Percentiles rank a stretch among this genome's conserved stretches.
Evolutionary conservation across 2,113 vertebrate species (phyloP).

Genomic region (Oncorhynchus mykiss): DNA sequence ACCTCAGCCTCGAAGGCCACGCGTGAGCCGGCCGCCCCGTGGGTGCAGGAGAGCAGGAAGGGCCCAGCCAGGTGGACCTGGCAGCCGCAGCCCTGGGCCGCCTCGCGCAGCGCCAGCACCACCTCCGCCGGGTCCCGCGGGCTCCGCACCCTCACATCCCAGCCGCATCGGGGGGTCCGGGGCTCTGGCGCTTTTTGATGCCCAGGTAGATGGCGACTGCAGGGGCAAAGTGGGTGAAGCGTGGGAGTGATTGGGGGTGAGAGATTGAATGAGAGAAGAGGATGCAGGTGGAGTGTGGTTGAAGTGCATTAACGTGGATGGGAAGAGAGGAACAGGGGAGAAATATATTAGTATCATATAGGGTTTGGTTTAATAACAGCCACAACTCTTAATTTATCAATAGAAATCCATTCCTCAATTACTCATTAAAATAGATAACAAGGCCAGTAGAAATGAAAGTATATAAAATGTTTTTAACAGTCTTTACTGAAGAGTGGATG

Average conservation of each 20-base stretch:
- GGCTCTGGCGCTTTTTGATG: conserved; percentile 84
- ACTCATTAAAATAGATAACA: too few relatives aligned
- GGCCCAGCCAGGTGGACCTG: conserved; percentile 83
- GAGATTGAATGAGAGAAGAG: conserved; percentile 43
- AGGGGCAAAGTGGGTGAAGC: not conserved
- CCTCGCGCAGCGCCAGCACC: conserved; percentile 81
- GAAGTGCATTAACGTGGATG: not conserved
- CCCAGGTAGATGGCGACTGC: conserved; percentile 95
- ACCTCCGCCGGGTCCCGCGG: conserved; percentile 81
- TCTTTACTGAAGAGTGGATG: too few relatives aligned
- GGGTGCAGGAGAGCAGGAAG: conserved; percentile 88
- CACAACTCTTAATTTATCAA: not conserved
- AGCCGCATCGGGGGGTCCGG: conserved; percentile 80
- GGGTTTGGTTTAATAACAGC: not conserved
- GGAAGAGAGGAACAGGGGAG: not conserved
- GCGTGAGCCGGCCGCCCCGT: conserved; percentile 79
- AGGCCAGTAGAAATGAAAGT: too few relatives aligned
- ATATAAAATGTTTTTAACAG: too few relatives aligned
- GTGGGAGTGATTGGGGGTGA: not conserved
- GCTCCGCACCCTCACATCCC: conserved; percentile 86
- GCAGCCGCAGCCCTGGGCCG: conserved; percentile 81
- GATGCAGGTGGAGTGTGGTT: not conserved
- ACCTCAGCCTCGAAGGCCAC: conserved; percentile 88
- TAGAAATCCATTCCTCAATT: too few relatives aligned
- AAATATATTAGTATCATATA: conserved; percentile 34